Conservation (phyloP, 2,888 invertebrate genomes). For the Vanessa cardui region DNA sequence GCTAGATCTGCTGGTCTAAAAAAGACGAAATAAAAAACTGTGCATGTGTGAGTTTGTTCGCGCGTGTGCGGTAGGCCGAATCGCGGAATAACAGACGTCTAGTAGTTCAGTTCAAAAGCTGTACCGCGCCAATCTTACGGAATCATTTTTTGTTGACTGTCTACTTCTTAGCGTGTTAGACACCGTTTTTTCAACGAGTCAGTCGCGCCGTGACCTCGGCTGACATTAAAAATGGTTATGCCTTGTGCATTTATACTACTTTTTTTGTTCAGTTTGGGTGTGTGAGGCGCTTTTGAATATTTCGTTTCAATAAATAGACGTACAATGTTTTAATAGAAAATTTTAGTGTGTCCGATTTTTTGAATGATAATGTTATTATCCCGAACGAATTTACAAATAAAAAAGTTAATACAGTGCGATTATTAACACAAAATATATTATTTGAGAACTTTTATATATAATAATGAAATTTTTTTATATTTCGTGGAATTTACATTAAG, state of each 20-base stretch:
- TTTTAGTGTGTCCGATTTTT: neutral
- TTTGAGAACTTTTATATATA: neutral
- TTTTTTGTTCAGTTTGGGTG: slow-evolving; percentile 45
- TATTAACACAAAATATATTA: neutral
- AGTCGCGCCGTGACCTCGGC: slow-evolving; percentile 74
- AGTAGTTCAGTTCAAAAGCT: slow-evolving; percentile 45
- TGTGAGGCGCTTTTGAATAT: slow-evolving; percentile 33
- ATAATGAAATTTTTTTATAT: no score
- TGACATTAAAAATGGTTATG: slow-evolving; percentile 73
- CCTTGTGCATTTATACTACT: slow-evolving; percentile 61
- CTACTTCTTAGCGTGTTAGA: slow-evolving; percentile 72
- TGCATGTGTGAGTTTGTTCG: slow-evolving; percentile 24
- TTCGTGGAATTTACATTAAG: no score
- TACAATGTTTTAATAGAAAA: slow-evolving; percentile 8
- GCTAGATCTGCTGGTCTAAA: slow-evolving; percentile 25
- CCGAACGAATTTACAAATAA: slow-evolving; percentile 8
- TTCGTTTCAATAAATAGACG: slow-evolving; percentile 21
- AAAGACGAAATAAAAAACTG: slow-evolving; percentile 20
- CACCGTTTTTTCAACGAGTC: slow-evolving; percentile 64
- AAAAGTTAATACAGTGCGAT: neutral
- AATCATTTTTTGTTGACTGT: slow-evolving; percentile 70
- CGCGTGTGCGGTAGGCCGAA: slow-evolving; percentile 42
- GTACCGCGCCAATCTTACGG: slow-evolving; percentile 52
- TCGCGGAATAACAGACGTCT: slow-evolving; percentile 21
- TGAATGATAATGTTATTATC: neutral